Evolutionary conservation across 2,113 vertebrate species (phyloP).

Genomic region (Pogona vitticeps): DNA sequence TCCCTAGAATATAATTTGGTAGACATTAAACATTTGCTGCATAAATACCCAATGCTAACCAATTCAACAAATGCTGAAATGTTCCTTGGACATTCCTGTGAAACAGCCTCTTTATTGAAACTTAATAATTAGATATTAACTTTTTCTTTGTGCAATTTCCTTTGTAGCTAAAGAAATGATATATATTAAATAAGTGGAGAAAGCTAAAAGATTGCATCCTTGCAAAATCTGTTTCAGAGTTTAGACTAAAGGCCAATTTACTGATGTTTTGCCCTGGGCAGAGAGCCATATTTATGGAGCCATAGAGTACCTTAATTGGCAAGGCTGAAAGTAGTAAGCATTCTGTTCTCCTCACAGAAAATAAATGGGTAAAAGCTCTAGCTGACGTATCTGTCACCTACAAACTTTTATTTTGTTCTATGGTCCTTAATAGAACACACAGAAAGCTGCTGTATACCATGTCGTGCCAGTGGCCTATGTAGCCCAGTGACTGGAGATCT

Average conservation of each 20-base stretch:
- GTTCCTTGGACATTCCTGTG: background rate
- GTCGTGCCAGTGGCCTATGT: too few species aligned
- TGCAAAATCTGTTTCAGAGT: too few species aligned
- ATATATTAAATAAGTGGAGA: background rate
- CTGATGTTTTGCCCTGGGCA: background rate
- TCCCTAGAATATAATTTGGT: accelerated
- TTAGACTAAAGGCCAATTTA: background rate
- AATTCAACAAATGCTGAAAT: conserved; percentile 6
- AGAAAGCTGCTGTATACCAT: too few species aligned
- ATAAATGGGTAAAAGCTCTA: background rate
- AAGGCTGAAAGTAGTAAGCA: background rate
- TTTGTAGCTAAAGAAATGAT: background rate
- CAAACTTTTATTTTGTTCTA: too few species aligned
- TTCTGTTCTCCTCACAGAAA: background rate
- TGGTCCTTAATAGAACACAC: too few species aligned
- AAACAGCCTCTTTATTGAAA: background rate
- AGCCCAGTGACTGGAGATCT: too few species aligned
- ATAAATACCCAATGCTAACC: background rate
- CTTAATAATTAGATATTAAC: background rate
- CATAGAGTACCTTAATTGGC: background rate
- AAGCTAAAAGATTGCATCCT: background rate
- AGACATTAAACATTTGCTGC: background rate
- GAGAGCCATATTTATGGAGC: background rate
- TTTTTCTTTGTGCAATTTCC: background rate
- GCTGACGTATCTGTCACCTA: background rate